Evolutionary conservation across 2,888 invertebrate species (phyloP).

Genomic region (Pedicia rivosa): DNA sequence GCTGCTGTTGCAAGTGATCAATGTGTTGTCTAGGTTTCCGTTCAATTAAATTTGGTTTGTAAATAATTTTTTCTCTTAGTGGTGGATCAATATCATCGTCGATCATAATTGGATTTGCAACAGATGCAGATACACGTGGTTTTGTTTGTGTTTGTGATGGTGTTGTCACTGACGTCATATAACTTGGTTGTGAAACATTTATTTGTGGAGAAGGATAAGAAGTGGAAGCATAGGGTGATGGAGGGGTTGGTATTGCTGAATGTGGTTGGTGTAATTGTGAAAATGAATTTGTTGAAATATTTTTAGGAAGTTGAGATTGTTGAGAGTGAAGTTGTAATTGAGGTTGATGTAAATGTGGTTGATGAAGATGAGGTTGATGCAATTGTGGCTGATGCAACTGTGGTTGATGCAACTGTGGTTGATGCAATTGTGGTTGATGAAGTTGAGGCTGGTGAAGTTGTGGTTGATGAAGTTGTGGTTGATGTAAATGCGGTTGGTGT

Average conservation of each 20-base stretch:
- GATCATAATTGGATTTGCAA: constrained; percentile 9
- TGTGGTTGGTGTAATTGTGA: neutral
- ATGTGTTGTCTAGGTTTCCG: constrained; percentile 28
- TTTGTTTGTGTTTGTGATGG: constrained; percentile 6
- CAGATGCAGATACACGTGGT: constrained; percentile 8
- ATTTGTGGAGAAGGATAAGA: neutral
- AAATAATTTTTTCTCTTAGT: constrained; percentile 15
- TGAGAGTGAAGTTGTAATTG: neutral
- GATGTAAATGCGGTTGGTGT: constrained; percentile 2
- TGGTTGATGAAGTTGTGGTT: constrained; percentile 3
- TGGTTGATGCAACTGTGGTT: no score
- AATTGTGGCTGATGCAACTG: neutral
- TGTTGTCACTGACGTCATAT: constrained; percentile 5
- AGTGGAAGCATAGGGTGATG: neutral
- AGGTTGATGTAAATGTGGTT: neutral
- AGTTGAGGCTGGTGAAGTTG: constrained; percentile 4
- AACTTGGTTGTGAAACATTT: neutral
- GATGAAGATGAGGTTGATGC: neutral
- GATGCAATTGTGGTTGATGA: constrained; percentile 4
- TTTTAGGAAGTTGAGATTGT: neutral
- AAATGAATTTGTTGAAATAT: neutral
- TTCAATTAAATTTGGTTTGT: constrained; percentile 18
- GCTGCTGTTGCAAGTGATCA: neutral
- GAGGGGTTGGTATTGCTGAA: neutral
- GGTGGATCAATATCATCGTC: constrained; percentile 12